These are phyloP conservation scores for Heteractis magnifica DNA, from an alignment of 92 coral and sea anemone species.

Conservation along the genomic window DNA sequence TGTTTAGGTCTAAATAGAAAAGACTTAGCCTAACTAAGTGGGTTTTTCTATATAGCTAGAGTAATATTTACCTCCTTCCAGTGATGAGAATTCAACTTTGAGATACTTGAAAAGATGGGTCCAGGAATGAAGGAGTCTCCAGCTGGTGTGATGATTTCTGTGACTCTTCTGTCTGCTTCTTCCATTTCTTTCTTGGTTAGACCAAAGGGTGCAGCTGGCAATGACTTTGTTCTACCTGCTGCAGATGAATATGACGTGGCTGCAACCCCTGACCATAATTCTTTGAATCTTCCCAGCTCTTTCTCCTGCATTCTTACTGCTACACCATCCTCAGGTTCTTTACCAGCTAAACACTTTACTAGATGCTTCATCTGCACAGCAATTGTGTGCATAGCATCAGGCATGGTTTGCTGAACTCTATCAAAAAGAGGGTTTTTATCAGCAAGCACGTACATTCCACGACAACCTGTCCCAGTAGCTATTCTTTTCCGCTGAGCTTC, in stretches of 20 bases:
- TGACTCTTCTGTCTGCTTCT: conserved; percentile 38
- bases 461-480: conserved; percentile 23
- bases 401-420: conserved; percentile 10
- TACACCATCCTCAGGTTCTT: conserved; percentile 19
- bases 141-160: conserved; percentile 25
- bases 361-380: conserved; percentile 40
- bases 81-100: conserved; percentile 49
- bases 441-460: conserved; percentile 28
- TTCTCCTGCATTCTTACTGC: conserved; percentile 23
- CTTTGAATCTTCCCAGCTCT: conserved; percentile 11
- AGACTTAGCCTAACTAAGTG: too few species aligned
- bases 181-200: conserved; percentile 30
- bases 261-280: conserved; percentile 16
- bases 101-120: conserved; percentile 38
- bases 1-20: too few species aligned
- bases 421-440: conserved; percentile 17
- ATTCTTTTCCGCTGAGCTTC: background rate
- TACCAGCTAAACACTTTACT: conserved; percentile 18
- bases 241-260: background rate
- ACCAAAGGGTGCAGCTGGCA: conserved; percentile 47
- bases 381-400: conserved; percentile 40
- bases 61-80: conserved; percentile 46
- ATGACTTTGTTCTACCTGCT: conserved; percentile 2
- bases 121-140: conserved; percentile 38
- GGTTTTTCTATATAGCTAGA: too few species aligned